Base-by-base conservation (phyloP, 2,797 vertebrate genomes). In the Catamblyrhynchus diadema region DNA sequence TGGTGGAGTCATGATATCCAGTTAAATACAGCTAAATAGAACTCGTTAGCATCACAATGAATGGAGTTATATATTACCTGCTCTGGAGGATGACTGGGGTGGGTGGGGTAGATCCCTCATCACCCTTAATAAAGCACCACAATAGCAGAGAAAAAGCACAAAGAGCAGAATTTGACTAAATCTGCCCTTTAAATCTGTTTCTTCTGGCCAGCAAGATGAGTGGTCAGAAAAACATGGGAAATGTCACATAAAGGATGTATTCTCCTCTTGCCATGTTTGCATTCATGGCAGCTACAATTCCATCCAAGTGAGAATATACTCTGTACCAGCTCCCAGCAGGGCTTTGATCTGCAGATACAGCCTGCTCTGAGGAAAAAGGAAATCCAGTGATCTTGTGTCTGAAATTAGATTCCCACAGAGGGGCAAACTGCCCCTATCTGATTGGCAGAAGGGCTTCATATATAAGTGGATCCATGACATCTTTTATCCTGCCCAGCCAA, bases 1-100 rank as follows among this genome's bases (percentile, higher is more conserved):
- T 5, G 4, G 39, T 95, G 97, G 97, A 97, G 96, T 97, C 96
- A 96, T 95, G 97, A 98, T 98, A 98, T 98, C 97, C 97, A 97
- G 97, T 98, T 98, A 98, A 98, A 98, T 97, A 98, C 96, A 96
- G 94, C 97, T 98, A 98, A 98, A 98, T 98, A 98, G 98, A 98
- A 97, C 97, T 88, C 95, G 96, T 98, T 98, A 98, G 97, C 98
- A 98, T 98, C 94, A 98, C 98, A 98, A 98, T 98, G 97, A 97
- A 96, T 86, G 88, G 95, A 96, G 97, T 98, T 98, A 98, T 97
- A 98, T 97, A 96, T 98, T 98, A 98, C 97, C 96, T 97, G 97
- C 94, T 96, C 96, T 96, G 96, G 95, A 96, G 96, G 94, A 93
- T 33, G 92, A 80, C 95, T 96, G 95, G 96, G 79, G 66, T 66